phyloP scores from a whole-genome alignment of 30 jellyfish, hydroid and myxozoan species.

The Aurelia aurita complex sp. Pacific region DNA sequence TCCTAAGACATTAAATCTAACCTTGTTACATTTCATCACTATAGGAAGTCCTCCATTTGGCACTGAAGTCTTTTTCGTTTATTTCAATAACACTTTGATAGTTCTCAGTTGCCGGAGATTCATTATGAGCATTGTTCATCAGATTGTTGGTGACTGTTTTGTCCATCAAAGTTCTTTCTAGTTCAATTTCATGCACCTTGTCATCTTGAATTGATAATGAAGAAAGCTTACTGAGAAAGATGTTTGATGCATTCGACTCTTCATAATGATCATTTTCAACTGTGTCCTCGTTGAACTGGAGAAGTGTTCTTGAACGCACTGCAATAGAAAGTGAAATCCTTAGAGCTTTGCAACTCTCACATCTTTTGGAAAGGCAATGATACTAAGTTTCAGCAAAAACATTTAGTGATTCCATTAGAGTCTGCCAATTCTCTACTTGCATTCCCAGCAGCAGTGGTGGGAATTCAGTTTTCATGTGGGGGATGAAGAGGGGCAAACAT shows the following conservation, averaged over 20 bases:
- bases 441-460: too few relatives aligned
- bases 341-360: neutral
- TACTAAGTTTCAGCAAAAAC: neutral
- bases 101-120: neutral
- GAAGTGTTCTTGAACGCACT: conserved; percentile 93
- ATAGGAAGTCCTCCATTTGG: conserved; percentile 65
- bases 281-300: conserved; percentile 64
- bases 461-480: too few relatives aligned
- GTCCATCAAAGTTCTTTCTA: conserved; percentile 2
- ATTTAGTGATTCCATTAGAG: too few relatives aligned
- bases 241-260: conserved; percentile 64
- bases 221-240: conserved; percentile 57
- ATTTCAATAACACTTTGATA: conserved; percentile 64
- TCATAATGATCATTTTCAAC: conserved; percentile 70
- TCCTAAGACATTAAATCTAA: neutral
- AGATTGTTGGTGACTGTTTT: neutral
- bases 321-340: neutral
- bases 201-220: conserved; percentile 44
- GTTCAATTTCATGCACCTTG: conserved; percentile 21
- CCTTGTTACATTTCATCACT: conserved; percentile 51
- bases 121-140: conserved; percentile 16
- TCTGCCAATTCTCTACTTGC: too few relatives aligned
- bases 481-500: too few relatives aligned
- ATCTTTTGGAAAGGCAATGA: neutral
- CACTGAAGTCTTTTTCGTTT: conserved; percentile 26